phyloP scores from a whole-genome alignment of 2,888 invertebrate species.

The Dynastes grantii region DNA sequence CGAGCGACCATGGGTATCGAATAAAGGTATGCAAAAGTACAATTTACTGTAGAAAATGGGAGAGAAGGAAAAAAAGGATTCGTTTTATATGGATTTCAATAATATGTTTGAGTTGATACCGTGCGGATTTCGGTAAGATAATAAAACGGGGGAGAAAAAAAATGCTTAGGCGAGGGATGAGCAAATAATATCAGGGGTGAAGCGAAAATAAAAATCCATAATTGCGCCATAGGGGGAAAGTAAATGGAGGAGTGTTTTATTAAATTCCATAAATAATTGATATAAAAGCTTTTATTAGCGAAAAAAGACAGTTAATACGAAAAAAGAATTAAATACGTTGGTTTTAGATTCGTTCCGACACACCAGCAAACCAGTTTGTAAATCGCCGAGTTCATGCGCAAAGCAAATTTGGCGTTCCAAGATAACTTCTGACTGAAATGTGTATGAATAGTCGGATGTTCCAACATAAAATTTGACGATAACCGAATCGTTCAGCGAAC shows the following conservation, averaged over 20 bases:
- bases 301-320: no score
- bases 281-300: not conserved
- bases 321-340: no score
- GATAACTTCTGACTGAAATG: no score
- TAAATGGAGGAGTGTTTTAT: not conserved
- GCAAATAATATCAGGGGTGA: slow-evolving; percentile 8
- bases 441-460: no score
- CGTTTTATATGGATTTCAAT: slow-evolving; percentile 29
- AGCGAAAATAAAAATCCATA: slow-evolving; percentile 23
- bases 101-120: slow-evolving; percentile 38
- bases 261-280: slow-evolving; percentile 21
- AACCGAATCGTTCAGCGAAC: no score
- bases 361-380: no score
- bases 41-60: not conserved
- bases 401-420: no score
- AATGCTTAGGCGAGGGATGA: slow-evolving; percentile 15
- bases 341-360: no score
- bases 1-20: slow-evolving; percentile 23
- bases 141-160: slow-evolving; percentile 1
- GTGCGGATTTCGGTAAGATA: slow-evolving; percentile 35
- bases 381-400: no score
- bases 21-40: slow-evolving; percentile 28
- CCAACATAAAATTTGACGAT: no score
- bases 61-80: slow-evolving; percentile 16
- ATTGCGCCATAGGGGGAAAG: not conserved